Evolutionary conservation across 1,140 invertebrate species (phyloP).

Genomic region (Drepana arcuata): DNA sequence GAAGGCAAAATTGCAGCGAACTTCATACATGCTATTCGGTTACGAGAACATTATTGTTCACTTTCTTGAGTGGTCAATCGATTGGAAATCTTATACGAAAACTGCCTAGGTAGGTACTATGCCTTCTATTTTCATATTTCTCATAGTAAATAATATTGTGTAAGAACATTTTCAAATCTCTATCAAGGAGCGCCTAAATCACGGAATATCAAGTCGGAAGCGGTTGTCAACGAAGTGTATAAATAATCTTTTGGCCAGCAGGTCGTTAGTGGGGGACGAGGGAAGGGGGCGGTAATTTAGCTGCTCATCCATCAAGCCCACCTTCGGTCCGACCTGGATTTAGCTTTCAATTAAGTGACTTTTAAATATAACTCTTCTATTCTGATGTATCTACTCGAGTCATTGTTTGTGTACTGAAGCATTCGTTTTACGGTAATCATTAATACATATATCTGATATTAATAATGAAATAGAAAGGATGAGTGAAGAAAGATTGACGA

Average conservation of each 20-base stretch:
- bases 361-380: constrained; percentile 2
- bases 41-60: no score
- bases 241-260: constrained; percentile 57
- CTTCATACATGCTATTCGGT: no score
- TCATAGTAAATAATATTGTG: not conserved
- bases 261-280: constrained; percentile 32
- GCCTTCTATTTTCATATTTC: no score
- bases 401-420: not conserved
- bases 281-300: constrained; percentile 40
- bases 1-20: no score
- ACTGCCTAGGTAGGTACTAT: no score
- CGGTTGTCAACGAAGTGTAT: constrained; percentile 50
- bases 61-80: no score
- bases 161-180: not conserved
- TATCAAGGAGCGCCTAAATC: not conserved
- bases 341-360: constrained; percentile 44
- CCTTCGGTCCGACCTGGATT: constrained; percentile 46
- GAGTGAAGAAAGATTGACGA: no score
- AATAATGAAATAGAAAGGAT: no score
- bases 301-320: constrained; percentile 50
- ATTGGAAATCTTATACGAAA: no score
- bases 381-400: constrained; percentile 1
- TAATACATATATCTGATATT: no score
- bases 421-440: no score
- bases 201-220: constrained; percentile 33